These are phyloP conservation scores for Idaea dimidiata DNA, from an alignment of 2,888 invertebrate genomes.

Conservation along the genomic window DNA sequence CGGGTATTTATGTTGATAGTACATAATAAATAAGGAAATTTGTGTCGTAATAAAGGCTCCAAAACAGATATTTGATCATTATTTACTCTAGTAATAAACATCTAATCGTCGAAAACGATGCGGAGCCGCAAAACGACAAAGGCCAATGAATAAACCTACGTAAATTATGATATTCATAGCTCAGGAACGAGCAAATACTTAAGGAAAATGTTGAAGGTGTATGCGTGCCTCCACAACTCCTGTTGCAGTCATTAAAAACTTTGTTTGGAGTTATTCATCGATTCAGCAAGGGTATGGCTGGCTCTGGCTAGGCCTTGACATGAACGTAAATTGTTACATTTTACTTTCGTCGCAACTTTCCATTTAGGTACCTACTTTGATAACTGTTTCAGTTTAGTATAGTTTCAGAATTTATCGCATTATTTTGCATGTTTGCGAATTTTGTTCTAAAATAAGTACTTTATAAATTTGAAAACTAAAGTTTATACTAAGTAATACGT, in stretches of 20 bases:
- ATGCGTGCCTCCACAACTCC: constrained; percentile 28
- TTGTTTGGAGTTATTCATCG: constrained; percentile 26
- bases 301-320: constrained; percentile 24
- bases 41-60: not conserved
- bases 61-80: not conserved
- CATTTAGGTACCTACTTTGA: constrained; percentile 12
- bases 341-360: constrained; percentile 23
- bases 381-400: constrained; percentile 9
- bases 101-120: not conserved
- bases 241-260: constrained; percentile 35
- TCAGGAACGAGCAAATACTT: not conserved
- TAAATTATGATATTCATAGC: not conserved
- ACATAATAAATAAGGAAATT: not conserved
- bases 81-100: not conserved
- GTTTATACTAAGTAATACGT: too few relatives aligned
- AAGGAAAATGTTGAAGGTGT: constrained; percentile 7
- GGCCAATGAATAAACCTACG: not conserved
- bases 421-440: not conserved
- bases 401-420: not conserved
- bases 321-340: constrained; percentile 25
- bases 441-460: too few relatives aligned
- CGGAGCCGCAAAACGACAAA: not conserved
- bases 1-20: not conserved
- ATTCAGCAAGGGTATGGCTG: constrained; percentile 26
- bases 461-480: too few relatives aligned